Base-by-base conservation (phyloP, 2,888 invertebrate genomes). In the Pyrocoelia pectoralis region DNA sequence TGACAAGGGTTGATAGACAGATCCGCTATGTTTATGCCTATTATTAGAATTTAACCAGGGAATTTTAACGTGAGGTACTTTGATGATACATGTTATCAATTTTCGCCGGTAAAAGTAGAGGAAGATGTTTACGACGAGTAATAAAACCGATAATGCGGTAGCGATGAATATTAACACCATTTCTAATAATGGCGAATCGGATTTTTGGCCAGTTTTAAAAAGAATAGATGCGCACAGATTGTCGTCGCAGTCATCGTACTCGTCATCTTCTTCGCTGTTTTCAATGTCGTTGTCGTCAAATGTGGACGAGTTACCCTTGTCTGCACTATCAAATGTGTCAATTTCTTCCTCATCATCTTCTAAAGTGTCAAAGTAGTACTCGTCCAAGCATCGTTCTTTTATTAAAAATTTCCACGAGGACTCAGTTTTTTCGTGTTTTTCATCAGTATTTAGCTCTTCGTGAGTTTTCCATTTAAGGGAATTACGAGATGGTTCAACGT, bases 1-100 rank as follows among this genome's bases (percentile, higher is more conserved):
- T 9, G 91, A 90, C 56, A 93, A 82, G 69, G 91, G 91, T 75
- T 90, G 90, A 81, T 92, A 93, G 14, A 93, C 90, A 63, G 92
- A 84, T 1, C 89, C 89, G 72, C 89, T 89, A 78, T 90, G 89
- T 74, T 88, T 89, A 83, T 88, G 83, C 65, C 84, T 83, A 13
- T 71, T 70, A 1, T 70, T 73, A 1, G 72, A 69, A 19, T 74
- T 72, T 80, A 80, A 81, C 24, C 75, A 69, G 15, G 78, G 76
- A 52, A 80, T 79, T 64, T 78, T 80, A 48, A 80, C 70, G 43
- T 78, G 72, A 3, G 80, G 77, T 49, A 80, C 68, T 64, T 79
- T 77, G 4, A 76, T 76, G 56, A 71, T 74, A 10, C 66, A 66
- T 28, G 77, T 77, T 67, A 77, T 72, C 43, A 73, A 75, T 65